Evolutionary conservation across 2,797 vertebrate species (phyloP), one percentile per base, ranked within the genome.

Genomic region (Leptodactylus fallax): DNA sequence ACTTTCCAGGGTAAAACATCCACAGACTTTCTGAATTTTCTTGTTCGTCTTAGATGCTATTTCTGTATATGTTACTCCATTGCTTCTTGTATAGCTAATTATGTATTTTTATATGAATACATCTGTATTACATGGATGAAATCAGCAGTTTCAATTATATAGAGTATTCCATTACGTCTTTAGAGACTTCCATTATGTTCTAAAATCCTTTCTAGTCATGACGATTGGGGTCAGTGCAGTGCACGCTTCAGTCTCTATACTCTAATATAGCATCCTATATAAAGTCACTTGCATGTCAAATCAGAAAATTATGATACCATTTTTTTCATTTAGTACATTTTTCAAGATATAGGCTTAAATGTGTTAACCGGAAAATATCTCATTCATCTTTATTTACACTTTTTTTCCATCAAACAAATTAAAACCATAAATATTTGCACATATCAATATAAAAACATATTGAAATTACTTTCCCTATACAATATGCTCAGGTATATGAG

Each of bases 251-350:
- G 78, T 80, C 69, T 21, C 56, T 55, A 27, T n/a, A 51, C 55
- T 87, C 58, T 23, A 87, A 82, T 87, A 63, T 55, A 80, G 60
- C 56, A 61, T 82, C 53, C 19, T 55, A 63, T 81, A 87, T 36
- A 82, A 87, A 77, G 86, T 87, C 71, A 87, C 80, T 65, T 83
- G 69, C 11, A 74, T 61, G 55, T 23, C 79, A 47, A 56, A 61
- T 63, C 7, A 19, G 58, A 61, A 80, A 80, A 47, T 81, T 60
- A 81, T 80, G 25, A 45, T 49, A 49, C 61, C 17, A 13, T 49
- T 47, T 63, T n/a, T 36, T 58, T 49, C 36, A 6, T 74, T 49
- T 71, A 7, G 8, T 45, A n/a, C 45, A 10, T 27, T 58, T n/a
- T 27, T 21, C 78, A 19, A 61, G 19, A 63, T 13, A 14, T 17